These are phyloP conservation scores for Menidia beryllina DNA, from an alignment of 2,113 vertebrate genomes.

Conservation along the genomic window DNA sequence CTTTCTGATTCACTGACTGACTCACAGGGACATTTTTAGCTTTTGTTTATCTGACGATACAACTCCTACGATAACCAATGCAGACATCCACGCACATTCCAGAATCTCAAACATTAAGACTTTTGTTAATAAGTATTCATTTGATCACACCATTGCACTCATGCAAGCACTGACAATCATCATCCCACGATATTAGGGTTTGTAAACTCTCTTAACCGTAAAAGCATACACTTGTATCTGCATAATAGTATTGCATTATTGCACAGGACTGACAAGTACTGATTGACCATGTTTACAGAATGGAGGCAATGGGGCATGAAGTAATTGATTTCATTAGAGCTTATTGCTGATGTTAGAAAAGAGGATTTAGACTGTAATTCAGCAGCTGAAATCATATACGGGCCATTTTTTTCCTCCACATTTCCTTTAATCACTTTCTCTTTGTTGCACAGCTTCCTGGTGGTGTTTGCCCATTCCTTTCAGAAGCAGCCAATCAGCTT, in stretches of 20 bases:
- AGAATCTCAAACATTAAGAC: slow-evolving; percentile 1
- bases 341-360: slow-evolving; percentile 37
- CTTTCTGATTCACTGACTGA: neutral
- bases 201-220: slow-evolving; percentile 33
- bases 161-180: slow-evolving; percentile 40
- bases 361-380: slow-evolving; percentile 54
- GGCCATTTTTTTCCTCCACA: neutral
- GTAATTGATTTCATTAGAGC: slow-evolving; percentile 61
- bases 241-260: slow-evolving; percentile 53
- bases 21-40: neutral
- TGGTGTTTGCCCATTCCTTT: slow-evolving; percentile 85
- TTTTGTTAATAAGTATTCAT: slow-evolving; percentile 51
- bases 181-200: slow-evolving; percentile 35
- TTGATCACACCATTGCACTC: slow-evolving; percentile 23
- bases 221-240: slow-evolving; percentile 56
- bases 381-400: slow-evolving; percentile 34
- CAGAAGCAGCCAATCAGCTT: slow-evolving; percentile 88
- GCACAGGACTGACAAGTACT: slow-evolving; percentile 51
- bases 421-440: slow-evolving; percentile 8
- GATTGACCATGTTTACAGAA: slow-evolving; percentile 54
- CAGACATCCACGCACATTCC: slow-evolving; percentile 10
- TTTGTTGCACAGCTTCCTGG: slow-evolving; percentile 84
- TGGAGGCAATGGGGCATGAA: slow-evolving; percentile 49
- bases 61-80: slow-evolving; percentile 8
- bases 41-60: neutral